Conservation (phyloP, 2,113 vertebrate genomes). For the Corythaeola cristata region DNA sequence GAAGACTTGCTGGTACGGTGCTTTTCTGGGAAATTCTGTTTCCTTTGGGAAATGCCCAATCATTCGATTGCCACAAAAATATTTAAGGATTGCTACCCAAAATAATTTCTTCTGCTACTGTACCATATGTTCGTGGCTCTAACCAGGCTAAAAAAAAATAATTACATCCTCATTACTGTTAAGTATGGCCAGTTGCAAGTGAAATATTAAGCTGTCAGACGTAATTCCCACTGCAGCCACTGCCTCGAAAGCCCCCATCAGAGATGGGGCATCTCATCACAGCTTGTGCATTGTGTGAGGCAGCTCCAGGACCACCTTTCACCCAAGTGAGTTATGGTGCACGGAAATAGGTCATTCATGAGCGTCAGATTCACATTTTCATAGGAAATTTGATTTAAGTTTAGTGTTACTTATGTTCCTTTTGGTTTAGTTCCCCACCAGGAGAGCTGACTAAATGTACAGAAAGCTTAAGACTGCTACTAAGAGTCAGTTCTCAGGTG, state of each 20-base stretch:
- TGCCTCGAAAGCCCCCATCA: not conserved
- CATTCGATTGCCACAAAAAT: not conserved
- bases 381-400: not conserved
- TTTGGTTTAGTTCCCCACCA: not conserved
- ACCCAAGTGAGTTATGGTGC: not conserved
- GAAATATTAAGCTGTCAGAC: conserved; percentile 47
- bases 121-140: conserved; percentile 6
- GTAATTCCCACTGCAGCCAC: not conserved
- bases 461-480: not conserved
- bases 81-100: conserved; percentile 37
- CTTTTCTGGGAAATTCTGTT: not conserved
- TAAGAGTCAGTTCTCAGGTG: not conserved
- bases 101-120: conserved; percentile 23
- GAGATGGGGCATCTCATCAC: not conserved
- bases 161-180: conserved; percentile 3
- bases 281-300: rapidly evolving
- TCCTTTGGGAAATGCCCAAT: not conserved
- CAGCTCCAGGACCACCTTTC: not conserved
- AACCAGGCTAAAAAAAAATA: not conserved
- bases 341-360: not conserved
- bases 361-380: not conserved
- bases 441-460: not conserved
- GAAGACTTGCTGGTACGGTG: not conserved
- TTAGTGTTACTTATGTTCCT: not conserved
- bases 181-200: conserved; percentile 1